Evolutionary conservation across 2,888 invertebrate species (phyloP).

Genomic region (Melanostoma scalare): DNA sequence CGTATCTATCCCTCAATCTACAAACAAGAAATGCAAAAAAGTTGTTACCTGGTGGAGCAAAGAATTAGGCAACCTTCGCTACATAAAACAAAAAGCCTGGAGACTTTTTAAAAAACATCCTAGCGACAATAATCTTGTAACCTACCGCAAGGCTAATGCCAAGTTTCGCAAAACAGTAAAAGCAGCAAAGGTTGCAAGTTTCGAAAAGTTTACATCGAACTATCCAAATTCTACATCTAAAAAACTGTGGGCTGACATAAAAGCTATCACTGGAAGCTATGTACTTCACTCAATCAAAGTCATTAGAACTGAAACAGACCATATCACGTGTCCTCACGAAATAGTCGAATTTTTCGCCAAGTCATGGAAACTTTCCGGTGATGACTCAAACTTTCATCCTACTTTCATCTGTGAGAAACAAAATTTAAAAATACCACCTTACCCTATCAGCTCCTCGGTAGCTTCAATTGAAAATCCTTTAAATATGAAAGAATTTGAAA

Average conservation of each 20-base stretch:
- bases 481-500: neutral
- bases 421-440: too few relatives aligned
- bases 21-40: too few relatives aligned
- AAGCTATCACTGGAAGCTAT: neutral
- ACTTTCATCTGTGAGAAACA: neutral
- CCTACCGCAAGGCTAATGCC: too few relatives aligned
- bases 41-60: neutral
- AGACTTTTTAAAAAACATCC: too few relatives aligned
- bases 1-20: too few relatives aligned
- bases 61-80: neutral
- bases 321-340: neutral
- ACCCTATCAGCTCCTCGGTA: too few relatives aligned
- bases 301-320: neutral
- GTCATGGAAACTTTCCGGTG: neutral
- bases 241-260: too few relatives aligned
- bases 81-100: neutral
- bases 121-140: too few relatives aligned
- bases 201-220: constrained; percentile 7
- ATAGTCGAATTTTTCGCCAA: neutral
- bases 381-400: neutral
- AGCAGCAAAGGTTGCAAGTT: neutral
- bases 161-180: too few relatives aligned
- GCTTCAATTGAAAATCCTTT: too few relatives aligned
- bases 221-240: neutral
- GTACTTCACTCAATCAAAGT: constrained; percentile 3